Evolutionary conservation across 2,797 vertebrate species (phyloP).

Genomic region (Microtus agrestis): DNA sequence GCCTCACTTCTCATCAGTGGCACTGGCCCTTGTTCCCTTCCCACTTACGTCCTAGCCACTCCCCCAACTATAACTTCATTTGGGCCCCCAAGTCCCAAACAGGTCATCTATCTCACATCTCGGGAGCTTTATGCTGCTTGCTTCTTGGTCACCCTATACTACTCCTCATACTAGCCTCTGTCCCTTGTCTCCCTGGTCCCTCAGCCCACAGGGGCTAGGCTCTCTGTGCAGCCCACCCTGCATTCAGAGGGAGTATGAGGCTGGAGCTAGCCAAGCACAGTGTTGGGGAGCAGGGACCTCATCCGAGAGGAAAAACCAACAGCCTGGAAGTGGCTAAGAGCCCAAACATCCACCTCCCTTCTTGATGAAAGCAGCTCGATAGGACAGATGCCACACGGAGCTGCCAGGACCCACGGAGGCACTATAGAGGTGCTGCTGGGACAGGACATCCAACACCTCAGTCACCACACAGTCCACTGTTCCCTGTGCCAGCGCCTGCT

Average conservation of each 20-base stretch:
- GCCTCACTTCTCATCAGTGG: fast-evolving
- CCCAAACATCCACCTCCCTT: neutral
- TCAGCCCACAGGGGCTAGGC: neutral
- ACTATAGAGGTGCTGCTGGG: fast-evolving
- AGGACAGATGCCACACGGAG: too few relatives aligned
- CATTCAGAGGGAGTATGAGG: fast-evolving
- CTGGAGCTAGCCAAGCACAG: fast-evolving
- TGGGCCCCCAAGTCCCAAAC: neutral
- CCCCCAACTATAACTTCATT: too few relatives aligned
- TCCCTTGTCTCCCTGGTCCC: neutral
- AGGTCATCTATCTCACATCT: neutral
- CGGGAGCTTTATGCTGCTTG: fast-evolving
- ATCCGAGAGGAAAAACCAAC: too few relatives aligned
- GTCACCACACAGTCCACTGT: fast-evolving
- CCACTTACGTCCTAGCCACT: neutral
- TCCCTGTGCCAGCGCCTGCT: neutral
- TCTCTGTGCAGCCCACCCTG: neutral
- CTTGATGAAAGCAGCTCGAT: fast-evolving
- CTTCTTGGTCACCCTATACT: neutral
- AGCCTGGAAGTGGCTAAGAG: neutral
- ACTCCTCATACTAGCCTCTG: neutral
- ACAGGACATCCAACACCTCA: neutral
- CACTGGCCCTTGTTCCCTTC: neutral
- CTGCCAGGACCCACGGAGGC: neutral
- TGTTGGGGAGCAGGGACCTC: too few relatives aligned